These are phyloP conservation scores for Pimpla rufipes DNA, from an alignment of 2,888 invertebrate species.

Conservation along the genomic window DNA sequence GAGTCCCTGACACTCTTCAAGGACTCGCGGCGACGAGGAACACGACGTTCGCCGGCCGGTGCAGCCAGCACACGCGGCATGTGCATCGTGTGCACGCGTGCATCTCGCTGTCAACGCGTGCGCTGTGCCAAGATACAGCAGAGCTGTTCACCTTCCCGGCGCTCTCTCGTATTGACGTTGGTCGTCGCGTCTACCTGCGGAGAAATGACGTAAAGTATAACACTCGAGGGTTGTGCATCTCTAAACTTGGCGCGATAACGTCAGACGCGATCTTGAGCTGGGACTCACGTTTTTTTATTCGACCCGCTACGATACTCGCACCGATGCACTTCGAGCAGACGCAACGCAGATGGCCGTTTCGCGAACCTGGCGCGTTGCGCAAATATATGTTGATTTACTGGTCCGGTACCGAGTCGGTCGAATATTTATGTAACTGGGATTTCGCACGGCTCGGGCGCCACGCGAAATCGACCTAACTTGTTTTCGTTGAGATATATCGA, in stretches of 20 bases:
- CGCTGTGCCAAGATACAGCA: conserved; percentile 3
- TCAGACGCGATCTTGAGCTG: conserved; percentile 16
- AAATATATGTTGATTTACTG: neutral
- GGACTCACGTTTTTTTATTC: no score
- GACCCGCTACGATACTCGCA: conserved; percentile 8
- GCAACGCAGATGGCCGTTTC: neutral
- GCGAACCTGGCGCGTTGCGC: neutral
- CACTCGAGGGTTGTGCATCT: conserved; percentile 24
- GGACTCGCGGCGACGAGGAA: conserved; percentile 37
- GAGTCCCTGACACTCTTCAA: conserved; percentile 27
- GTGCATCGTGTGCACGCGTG: conserved; percentile 22
- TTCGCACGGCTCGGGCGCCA: no score
- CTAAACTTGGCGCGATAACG: conserved; percentile 22
- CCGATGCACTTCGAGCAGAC: neutral
- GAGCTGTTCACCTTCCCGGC: neutral
- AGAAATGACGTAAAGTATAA: conserved; percentile 17
- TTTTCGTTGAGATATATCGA: no score
- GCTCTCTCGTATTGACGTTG: neutral
- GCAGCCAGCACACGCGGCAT: neutral
- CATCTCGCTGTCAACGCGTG: neutral
- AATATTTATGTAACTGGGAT: no score
- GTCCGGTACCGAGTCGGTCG: neutral
- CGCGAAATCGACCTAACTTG: no score
- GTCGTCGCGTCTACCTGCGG: conserved; percentile 11
- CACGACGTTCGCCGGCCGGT: conserved; percentile 9